Percentiles rank a stretch among this genome's conserved stretches.
Conservation (phyloP, 1,140 invertebrate genomes). For the Drosophila orosa region DNA sequence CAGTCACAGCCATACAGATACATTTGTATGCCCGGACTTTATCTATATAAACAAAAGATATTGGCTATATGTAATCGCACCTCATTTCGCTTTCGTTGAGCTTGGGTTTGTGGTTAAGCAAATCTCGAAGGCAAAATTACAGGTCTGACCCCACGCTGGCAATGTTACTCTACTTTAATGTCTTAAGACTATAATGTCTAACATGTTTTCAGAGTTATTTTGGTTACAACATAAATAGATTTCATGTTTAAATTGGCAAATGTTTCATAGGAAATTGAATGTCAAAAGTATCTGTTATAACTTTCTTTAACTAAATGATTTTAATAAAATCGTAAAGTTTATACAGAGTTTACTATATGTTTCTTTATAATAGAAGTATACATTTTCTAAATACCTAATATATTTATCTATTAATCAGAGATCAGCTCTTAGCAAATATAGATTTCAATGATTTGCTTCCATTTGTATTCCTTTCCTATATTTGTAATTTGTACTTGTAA, state of each 20-base stretch:
- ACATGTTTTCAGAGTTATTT: not conserved
- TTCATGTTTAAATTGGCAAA: not conserved
- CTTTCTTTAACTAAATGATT: not conserved
- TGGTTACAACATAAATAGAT: not conserved
- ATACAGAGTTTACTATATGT: too few relatives aligned
- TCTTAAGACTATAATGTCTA: not conserved
- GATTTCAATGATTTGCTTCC: too few relatives aligned
- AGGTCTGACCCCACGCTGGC: constrained; percentile 4
- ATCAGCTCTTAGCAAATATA: too few relatives aligned
- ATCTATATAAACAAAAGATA: constrained; percentile 77
- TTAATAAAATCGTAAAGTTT: rapidly evolving
- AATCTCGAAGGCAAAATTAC: constrained; percentile 5
- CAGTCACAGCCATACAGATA: constrained; percentile 44
- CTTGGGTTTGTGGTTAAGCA: constrained; percentile 14
- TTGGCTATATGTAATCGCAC: constrained; percentile 62
- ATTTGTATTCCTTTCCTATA: too few relatives aligned
- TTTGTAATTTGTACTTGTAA: too few relatives aligned
- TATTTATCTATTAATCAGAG: not conserved
- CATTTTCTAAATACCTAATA: not conserved
- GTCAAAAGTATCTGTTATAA: rapidly evolving
- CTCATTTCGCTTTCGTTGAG: constrained; percentile 61
- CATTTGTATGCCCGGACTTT: constrained; percentile 33
- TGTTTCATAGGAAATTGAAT: not conserved
- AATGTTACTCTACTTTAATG: not conserved
- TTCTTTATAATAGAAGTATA: not conserved